Evolutionary conservation across 2,888 invertebrate species (phyloP).

Genomic region (Polydrusus pterygomalis): DNA sequence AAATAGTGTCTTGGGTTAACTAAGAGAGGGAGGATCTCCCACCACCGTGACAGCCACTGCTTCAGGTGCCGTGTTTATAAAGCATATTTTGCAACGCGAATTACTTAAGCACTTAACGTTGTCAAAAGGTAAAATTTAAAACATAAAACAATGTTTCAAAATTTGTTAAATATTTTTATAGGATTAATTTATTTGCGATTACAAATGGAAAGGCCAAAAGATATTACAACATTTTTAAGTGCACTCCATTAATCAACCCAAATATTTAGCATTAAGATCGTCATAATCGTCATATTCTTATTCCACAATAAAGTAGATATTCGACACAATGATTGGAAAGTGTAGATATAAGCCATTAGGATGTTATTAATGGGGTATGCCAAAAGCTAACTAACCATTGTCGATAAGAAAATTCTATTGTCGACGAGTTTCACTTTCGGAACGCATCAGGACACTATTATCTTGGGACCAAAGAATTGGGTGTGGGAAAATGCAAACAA

Average conservation of each 20-base stretch:
- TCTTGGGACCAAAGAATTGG: neutral
- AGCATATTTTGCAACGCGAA: neutral
- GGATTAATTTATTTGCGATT: slow-evolving; percentile 9
- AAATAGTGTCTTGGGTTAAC: no score
- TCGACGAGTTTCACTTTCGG: slow-evolving; percentile 26
- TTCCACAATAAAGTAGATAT: slow-evolving; percentile 23
- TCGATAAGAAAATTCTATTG: slow-evolving; percentile 29
- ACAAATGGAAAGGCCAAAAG: neutral
- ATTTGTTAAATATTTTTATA: neutral
- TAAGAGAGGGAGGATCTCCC: no score
- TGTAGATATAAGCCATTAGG: slow-evolving; percentile 2
- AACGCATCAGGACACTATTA: slow-evolving; percentile 28
- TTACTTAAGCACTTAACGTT: neutral
- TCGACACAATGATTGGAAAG: slow-evolving; percentile 29
- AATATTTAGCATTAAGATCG: slow-evolving; percentile 25
- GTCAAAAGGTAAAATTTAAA: neutral
- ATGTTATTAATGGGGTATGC: slow-evolving; percentile 23
- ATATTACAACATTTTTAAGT: neutral
- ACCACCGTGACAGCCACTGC: no score
- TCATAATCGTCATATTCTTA: slow-evolving; percentile 24
- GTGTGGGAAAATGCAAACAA: slow-evolving; percentile 12
- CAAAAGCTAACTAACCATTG: slow-evolving; percentile 36
- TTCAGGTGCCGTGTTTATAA: no score
- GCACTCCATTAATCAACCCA: slow-evolving; percentile 1
- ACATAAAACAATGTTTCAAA: neutral